These are phyloP conservation scores for Eupithecia insigniata DNA, from an alignment of 2,888 invertebrate species.

Conservation along the genomic window DNA sequence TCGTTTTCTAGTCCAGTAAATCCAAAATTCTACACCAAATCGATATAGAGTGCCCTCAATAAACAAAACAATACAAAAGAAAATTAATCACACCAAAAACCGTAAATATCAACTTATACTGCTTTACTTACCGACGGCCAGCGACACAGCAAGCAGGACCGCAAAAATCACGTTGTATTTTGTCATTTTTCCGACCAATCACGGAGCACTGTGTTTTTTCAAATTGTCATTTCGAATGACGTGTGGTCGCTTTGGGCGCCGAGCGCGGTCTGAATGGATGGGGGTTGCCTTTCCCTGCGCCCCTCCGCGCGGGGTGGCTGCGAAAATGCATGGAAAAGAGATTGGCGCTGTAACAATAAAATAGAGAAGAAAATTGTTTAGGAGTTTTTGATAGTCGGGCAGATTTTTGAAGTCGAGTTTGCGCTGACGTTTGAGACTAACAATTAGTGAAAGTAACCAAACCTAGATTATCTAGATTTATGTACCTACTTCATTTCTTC, in stretches of 20 bases:
- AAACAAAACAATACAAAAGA: conserved; percentile 25
- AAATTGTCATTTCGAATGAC: conserved; percentile 51
- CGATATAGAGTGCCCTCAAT: conserved; percentile 21
- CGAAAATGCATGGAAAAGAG: conserved; percentile 13
- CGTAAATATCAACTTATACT: background rate
- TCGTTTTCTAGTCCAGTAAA: background rate
- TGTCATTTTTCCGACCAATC: conserved; percentile 62
- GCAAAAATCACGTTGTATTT: conserved; percentile 64
- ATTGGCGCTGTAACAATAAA: background rate
- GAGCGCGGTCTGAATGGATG: conserved; percentile 50
- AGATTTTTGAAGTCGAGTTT: background rate
- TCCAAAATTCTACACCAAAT: conserved; percentile 6
- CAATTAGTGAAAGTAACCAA: too few species aligned
- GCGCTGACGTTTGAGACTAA: background rate
- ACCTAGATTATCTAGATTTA: too few species aligned
- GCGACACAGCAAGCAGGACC: conserved; percentile 61
- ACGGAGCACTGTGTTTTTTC: conserved; percentile 50
- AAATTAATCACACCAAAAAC: background rate
- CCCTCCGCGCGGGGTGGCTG: conserved; percentile 35
- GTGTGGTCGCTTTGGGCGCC: conserved; percentile 58
- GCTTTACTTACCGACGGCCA: conserved; percentile 66
- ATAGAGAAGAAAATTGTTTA: background rate
- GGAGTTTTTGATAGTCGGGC: background rate
- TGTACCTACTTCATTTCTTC: background rate
- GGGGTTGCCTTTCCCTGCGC: conserved; percentile 33